Percentiles rank a stretch among this genome's conserved stretches.
Evolutionary conservation across 2,797 vertebrate genomes (phyloP).

Genomic region (Carcharodon carcharias): DNA sequence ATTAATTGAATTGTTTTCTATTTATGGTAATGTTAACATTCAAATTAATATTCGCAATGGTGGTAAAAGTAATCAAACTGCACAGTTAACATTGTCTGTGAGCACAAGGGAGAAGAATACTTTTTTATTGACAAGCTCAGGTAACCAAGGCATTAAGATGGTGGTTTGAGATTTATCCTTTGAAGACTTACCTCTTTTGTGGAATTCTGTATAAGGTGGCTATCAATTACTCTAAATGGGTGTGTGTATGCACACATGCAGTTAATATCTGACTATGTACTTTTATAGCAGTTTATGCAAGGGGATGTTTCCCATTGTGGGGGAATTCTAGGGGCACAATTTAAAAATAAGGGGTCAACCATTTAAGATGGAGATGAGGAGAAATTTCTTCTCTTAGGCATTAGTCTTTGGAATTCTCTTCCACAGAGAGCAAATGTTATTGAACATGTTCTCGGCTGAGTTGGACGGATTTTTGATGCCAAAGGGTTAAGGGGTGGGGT

Average conservation of each 20-base stretch:
- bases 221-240: not conserved
- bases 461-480: not conserved
- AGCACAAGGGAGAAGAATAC: not conserved
- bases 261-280: not conserved
- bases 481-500: not conserved
- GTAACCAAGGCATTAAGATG: not conserved
- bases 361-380: too few relatives aligned
- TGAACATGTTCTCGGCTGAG: too few relatives aligned
- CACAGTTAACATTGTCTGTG: not conserved
- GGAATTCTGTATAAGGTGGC: not conserved
- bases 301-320: not conserved
- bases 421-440: too few relatives aligned
- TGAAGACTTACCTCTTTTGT: not conserved
- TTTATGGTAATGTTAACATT: not conserved
- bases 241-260: not conserved
- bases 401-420: too few relatives aligned
- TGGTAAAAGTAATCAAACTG: not conserved
- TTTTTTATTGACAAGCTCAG: not conserved
- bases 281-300: not conserved
- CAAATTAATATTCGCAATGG: not conserved
- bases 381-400: too few relatives aligned
- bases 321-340: not conserved
- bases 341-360: not conserved
- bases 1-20: not conserved
- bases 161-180: not conserved